phyloP scores from a whole-genome alignment of 2,797 vertebrate genomes.

The Orientallactaga sibirica region DNA sequence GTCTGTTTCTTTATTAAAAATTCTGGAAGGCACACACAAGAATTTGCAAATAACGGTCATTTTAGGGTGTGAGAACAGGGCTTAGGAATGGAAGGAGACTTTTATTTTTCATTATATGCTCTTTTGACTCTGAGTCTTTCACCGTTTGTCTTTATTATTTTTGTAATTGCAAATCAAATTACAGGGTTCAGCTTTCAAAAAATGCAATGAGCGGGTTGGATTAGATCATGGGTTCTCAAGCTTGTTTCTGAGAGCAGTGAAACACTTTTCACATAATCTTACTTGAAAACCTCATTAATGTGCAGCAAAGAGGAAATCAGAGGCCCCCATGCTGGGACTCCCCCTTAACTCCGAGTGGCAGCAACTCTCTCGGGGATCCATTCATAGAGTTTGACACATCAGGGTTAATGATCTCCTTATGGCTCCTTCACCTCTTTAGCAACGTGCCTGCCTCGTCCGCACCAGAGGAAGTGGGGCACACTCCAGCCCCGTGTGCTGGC shows the following conservation, averaged over 20 bases:
- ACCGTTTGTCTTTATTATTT: conserved; percentile 72
- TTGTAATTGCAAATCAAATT: conserved; percentile 73
- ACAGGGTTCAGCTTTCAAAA: conserved; percentile 66
- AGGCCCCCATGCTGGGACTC: not conserved
- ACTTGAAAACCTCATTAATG: conserved; percentile 58
- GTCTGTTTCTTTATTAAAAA: conserved; percentile 38
- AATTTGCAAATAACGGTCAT: conserved; percentile 17
- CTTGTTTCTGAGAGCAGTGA: conserved; percentile 39
- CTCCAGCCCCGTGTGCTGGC: not conserved
- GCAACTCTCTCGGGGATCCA: not conserved
- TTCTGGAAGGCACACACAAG: conserved; percentile 16
- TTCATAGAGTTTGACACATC: not conserved
- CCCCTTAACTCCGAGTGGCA: not conserved
- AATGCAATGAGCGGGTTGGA: conserved; percentile 38
- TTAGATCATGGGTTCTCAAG: conserved; percentile 56
- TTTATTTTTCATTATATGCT: conserved; percentile 53
- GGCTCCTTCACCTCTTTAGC: not conserved
- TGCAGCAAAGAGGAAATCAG: conserved; percentile 23
- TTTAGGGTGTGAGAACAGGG: not conserved
- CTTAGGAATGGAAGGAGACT: conserved; percentile 22
- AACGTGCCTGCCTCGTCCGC: not conserved
- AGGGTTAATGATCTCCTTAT: not conserved
- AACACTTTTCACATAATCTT: conserved; percentile 47
- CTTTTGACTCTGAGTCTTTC: conserved; percentile 60
- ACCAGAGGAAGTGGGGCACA: not conserved